phyloP scores from a whole-genome alignment of 1,140 invertebrate species.

The Proctacanthus coquilletti region DNA sequence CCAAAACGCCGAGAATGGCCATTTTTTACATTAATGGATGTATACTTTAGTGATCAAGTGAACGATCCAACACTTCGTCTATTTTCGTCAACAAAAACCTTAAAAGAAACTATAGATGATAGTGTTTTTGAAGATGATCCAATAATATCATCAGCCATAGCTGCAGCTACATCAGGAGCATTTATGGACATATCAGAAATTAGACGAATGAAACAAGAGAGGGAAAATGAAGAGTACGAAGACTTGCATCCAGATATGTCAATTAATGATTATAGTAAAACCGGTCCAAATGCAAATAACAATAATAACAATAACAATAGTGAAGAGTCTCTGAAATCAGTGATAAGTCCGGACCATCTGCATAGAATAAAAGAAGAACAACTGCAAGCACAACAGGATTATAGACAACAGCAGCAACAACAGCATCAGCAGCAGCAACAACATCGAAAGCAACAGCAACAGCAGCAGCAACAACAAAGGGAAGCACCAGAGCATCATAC shows the following conservation, averaged over 20 bases:
- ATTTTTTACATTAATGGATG: conserved; percentile 29
- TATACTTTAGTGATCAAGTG: conserved; percentile 30
- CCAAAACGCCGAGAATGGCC: conserved; percentile 30
- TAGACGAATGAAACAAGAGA: conserved; percentile 22
- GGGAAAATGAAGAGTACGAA: conserved; percentile 14
- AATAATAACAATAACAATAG: too few relatives aligned
- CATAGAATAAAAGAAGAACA: too few relatives aligned
- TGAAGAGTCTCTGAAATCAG: too few relatives aligned
- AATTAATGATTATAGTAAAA: conserved; percentile 3
- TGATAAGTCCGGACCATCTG: too few relatives aligned
- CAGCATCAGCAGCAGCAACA: conserved; percentile 25
- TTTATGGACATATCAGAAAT: conserved; percentile 29
- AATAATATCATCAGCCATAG: conserved; percentile 28
- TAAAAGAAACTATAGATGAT: conserved; percentile 27
- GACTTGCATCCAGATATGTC: not conserved
- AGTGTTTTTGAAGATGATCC: conserved; percentile 30
- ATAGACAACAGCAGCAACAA: conserved; percentile 21
- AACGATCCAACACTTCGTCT: conserved; percentile 28
- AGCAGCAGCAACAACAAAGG: conserved; percentile 19
- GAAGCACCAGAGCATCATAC: conserved; percentile 27
- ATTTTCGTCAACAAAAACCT: conserved; percentile 29
- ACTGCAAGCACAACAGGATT: conserved; percentile 17
- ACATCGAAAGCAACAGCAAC: conserved; percentile 14
- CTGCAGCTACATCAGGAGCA: conserved; percentile 24
- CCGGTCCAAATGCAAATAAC: too few relatives aligned